Evolutionary conservation across 1,140 invertebrate genomes (phyloP).

Genomic region (Heliconius hermathena): DNA sequence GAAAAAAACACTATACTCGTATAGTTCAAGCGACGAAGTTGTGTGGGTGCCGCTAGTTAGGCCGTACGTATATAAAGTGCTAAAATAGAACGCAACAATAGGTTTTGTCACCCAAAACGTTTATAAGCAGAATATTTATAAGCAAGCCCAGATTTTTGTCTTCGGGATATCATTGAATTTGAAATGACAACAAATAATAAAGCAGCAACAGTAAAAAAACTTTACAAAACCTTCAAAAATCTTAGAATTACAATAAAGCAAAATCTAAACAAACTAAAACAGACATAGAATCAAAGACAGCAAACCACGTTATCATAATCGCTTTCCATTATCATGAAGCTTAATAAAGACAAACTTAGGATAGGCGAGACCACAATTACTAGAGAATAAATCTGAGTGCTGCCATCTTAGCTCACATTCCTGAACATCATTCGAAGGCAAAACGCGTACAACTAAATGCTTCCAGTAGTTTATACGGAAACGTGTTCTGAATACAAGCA

Average conservation of each 20-base stretch:
- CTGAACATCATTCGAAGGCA: slow-evolving; percentile 22
- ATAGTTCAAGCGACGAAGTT: too few species aligned
- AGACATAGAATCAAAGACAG: background rate
- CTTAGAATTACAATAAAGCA: background rate
- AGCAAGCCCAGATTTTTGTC: too few species aligned
- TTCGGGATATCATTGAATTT: background rate
- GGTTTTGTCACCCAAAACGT: too few species aligned
- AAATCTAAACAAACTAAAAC: background rate
- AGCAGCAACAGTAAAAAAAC: too few species aligned
- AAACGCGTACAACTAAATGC: slow-evolving; percentile 44
- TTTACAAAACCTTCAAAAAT: background rate
- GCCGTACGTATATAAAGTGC: too few species aligned
- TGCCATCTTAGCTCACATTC: slow-evolving; percentile 28
- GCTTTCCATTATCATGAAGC: slow-evolving; percentile 29
- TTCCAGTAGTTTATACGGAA: slow-evolving; percentile 48
- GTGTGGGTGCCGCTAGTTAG: too few species aligned
- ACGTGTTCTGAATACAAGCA: slow-evolving; percentile 46
- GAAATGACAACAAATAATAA: background rate
- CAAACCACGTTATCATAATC: background rate
- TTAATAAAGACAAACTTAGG: slow-evolving; percentile 31
- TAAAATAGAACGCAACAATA: too few species aligned
- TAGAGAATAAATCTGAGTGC: slow-evolving; percentile 26
- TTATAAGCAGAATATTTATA: too few species aligned
- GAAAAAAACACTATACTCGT: too few species aligned
- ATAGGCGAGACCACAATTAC: slow-evolving; percentile 31